Percentiles rank a stretch among this genome's conserved stretches.
Conservation (phyloP, 2,888 invertebrate genomes). For the Galerucella pusilla region DNA sequence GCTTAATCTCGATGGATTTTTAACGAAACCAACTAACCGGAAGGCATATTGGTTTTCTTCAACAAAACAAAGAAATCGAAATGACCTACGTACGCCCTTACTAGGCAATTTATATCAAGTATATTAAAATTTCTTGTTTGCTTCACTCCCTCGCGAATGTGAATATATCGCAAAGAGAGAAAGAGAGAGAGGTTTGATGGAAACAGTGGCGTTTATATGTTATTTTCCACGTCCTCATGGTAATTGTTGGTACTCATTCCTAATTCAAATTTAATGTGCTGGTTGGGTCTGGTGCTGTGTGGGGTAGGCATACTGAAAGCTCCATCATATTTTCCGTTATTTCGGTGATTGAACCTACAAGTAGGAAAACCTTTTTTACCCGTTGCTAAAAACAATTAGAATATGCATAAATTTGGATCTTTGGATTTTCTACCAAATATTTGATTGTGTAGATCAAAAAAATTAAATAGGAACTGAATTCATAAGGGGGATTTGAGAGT, state of each 20-base stretch:
- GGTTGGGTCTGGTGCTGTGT: too few species aligned
- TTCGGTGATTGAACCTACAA: too few species aligned
- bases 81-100: slow-evolving; percentile 23
- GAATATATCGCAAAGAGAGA: background rate
- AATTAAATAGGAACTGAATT: background rate
- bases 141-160: slow-evolving; percentile 40
- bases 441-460: too few species aligned
- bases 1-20: slow-evolving; percentile 34
- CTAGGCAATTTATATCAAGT: slow-evolving; percentile 54
- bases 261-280: too few species aligned
- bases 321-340: too few species aligned
- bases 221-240: too few species aligned
- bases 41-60: slow-evolving; percentile 43
- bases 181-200: background rate
- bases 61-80: slow-evolving; percentile 33
- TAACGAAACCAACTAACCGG: slow-evolving; percentile 26
- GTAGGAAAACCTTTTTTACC: too few species aligned
- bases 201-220: slow-evolving; percentile 1
- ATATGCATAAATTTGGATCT: too few species aligned
- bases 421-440: too few species aligned
- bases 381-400: too few species aligned
- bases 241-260: too few species aligned
- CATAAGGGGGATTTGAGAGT: background rate
- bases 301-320: too few species aligned
- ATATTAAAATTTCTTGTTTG: slow-evolving; percentile 59